Percentiles rank a stretch among this genome's conserved stretches.
Evolutionary conservation across 2,113 vertebrate genomes (phyloP).

Genomic region (Pomatostomus ruficeps): DNA sequence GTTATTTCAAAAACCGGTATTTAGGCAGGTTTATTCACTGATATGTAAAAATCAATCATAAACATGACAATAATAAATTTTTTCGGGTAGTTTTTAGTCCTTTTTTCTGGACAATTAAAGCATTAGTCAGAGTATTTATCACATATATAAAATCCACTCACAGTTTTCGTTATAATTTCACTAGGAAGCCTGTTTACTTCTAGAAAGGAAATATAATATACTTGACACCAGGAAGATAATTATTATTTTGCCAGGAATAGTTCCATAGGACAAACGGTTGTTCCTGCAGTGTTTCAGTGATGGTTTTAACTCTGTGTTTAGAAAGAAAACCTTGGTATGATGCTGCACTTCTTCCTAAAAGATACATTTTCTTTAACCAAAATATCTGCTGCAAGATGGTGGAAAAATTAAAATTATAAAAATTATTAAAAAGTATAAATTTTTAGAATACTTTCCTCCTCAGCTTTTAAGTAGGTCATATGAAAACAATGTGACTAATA

Average conservation of each 20-base stretch:
- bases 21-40: neutral
- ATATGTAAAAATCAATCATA: neutral
- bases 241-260: neutral
- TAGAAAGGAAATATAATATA: neutral
- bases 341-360: neutral
- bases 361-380: neutral
- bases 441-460: neutral
- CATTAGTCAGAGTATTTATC: neutral
- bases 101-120: neutral
- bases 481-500: neutral
- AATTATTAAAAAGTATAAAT: neutral
- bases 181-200: neutral
- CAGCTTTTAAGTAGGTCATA: neutral
- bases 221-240: neutral
- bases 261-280: neutral
- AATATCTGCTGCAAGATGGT: neutral
- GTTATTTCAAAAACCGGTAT: neutral
- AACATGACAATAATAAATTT: neutral
- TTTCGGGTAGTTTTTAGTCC: neutral
- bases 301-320: neutral
- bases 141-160: neutral
- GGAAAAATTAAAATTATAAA: neutral
- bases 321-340: neutral
- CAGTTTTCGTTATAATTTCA: neutral
- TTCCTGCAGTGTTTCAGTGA: neutral